A percentile compares a stretch with the other conserved stretches of the same genome.
These are phyloP conservation scores for Hesperophylax magnus DNA, from an alignment of 1,140 invertebrate genomes.

Conservation along the genomic window DNA sequence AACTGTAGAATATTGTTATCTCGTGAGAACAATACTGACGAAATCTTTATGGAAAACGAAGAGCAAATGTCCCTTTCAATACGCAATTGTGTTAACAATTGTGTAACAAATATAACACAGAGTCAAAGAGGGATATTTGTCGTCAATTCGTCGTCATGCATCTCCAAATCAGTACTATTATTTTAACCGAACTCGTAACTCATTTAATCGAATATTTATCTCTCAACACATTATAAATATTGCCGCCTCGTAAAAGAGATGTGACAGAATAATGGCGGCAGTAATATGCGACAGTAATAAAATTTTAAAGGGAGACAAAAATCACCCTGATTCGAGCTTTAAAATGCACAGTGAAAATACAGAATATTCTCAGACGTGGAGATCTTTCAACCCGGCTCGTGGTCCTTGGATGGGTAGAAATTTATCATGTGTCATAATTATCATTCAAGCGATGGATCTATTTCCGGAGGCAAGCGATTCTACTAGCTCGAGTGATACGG, in stretches of 20 bases:
- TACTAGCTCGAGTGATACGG: constrained; percentile 12
- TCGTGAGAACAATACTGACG: too few relatives aligned
- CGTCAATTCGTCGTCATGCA: too few relatives aligned
- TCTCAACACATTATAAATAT: not conserved
- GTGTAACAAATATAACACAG: too few relatives aligned
- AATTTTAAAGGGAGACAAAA: constrained; percentile 1
- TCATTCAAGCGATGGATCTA: constrained; percentile 49
- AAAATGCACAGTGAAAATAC: constrained; percentile 20
- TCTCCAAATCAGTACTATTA: too few relatives aligned
- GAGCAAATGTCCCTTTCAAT: too few relatives aligned
- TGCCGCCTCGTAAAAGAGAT: not conserved
- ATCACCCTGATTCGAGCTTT: not conserved
- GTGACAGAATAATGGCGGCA: not conserved
- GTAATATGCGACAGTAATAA: too few relatives aligned
- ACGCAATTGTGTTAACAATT: too few relatives aligned
- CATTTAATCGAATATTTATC: too few relatives aligned
- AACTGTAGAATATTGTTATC: too few relatives aligned
- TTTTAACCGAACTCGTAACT: too few relatives aligned
- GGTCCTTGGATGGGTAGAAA: constrained; percentile 21
- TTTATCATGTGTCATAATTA: constrained; percentile 55
- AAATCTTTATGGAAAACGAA: too few relatives aligned
- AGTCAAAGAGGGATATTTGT: too few relatives aligned
- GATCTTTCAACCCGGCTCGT: constrained; percentile 35
- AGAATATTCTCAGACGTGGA: constrained; percentile 17
- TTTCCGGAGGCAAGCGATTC: constrained; percentile 38